These are phyloP conservation scores for Drosophila funebris DNA, from an alignment of 1,140 invertebrate genomes.

Conservation along the genomic window DNA sequence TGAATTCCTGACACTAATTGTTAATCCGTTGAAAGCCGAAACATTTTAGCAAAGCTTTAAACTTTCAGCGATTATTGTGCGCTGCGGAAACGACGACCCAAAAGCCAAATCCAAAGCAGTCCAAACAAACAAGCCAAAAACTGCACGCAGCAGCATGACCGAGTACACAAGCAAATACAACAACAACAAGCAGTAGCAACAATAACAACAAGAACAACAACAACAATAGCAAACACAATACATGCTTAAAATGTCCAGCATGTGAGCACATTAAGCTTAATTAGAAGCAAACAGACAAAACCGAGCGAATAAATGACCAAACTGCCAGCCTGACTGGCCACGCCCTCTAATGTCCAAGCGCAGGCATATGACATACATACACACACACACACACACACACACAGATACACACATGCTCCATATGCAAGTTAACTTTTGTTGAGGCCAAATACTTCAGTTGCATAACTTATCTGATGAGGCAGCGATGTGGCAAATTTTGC, in stretches of 20 bases:
- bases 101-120: slow-evolving; percentile 21
- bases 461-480: slow-evolving; percentile 29
- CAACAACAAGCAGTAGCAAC: slow-evolving; percentile 12
- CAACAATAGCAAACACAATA: slow-evolving; percentile 19
- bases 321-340: slow-evolving; percentile 20
- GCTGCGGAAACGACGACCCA: background rate
- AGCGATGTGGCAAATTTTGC: slow-evolving; percentile 37
- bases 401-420: background rate
- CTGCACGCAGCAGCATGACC: slow-evolving; percentile 37
- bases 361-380: background rate
- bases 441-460: slow-evolving; percentile 44
- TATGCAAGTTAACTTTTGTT: slow-evolving; percentile 19
- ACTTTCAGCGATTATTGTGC: slow-evolving; percentile 14
- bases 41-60: slow-evolving; percentile 13
- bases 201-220: slow-evolving; percentile 7
- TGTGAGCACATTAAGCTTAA: slow-evolving; percentile 54
- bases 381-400: slow-evolving; percentile 7
- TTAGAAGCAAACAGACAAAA: slow-evolving; percentile 54
- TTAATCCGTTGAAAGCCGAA: background rate
- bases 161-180: slow-evolving; percentile 9
- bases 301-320: slow-evolving; percentile 47
- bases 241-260: slow-evolving; percentile 41
- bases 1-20: background rate
- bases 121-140: slow-evolving; percentile 37
- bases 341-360: slow-evolving; percentile 10